Evolutionary conservation across 2,113 vertebrate species (phyloP).

Genomic region (Leucoraja erinaceus): DNA sequence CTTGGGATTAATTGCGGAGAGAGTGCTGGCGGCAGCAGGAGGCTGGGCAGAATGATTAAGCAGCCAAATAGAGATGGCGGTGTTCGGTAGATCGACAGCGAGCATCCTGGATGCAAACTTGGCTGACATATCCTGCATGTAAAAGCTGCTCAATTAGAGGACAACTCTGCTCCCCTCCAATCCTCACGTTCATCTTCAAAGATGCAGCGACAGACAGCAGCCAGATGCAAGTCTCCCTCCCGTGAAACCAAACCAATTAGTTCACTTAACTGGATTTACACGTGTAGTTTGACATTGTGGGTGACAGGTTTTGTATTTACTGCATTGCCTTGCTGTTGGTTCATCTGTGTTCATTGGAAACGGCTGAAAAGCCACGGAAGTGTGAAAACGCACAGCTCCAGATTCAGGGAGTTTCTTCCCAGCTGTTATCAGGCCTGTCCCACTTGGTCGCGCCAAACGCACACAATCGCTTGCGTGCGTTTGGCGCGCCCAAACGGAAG

Average conservation of each 20-base stretch:
- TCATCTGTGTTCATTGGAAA: too few relatives aligned
- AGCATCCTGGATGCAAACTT: background rate
- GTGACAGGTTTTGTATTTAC: too few relatives aligned
- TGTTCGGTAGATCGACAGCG: background rate
- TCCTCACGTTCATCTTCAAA: background rate
- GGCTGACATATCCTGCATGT: background rate
- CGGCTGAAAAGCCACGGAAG: too few relatives aligned
- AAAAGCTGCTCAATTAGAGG: background rate
- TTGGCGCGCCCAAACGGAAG: too few relatives aligned
- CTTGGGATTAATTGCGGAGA: background rate
- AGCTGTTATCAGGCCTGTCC: too few relatives aligned
- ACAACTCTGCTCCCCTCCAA: too few relatives aligned
- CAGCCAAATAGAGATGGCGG: background rate
- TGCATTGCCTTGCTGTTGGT: too few relatives aligned
- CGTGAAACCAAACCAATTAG: background rate
- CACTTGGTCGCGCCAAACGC: too few relatives aligned
- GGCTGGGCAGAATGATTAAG: background rate
- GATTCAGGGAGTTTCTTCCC: too few relatives aligned
- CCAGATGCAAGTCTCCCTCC: background rate
- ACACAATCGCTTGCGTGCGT: too few relatives aligned
- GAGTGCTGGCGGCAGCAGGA: background rate
- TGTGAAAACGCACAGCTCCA: too few relatives aligned
- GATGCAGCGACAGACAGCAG: background rate
- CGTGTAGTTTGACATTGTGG: background rate
- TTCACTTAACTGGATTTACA: background rate